Conservation (phyloP, 2,888 invertebrate species). For the Hipparchia semele region DNA sequence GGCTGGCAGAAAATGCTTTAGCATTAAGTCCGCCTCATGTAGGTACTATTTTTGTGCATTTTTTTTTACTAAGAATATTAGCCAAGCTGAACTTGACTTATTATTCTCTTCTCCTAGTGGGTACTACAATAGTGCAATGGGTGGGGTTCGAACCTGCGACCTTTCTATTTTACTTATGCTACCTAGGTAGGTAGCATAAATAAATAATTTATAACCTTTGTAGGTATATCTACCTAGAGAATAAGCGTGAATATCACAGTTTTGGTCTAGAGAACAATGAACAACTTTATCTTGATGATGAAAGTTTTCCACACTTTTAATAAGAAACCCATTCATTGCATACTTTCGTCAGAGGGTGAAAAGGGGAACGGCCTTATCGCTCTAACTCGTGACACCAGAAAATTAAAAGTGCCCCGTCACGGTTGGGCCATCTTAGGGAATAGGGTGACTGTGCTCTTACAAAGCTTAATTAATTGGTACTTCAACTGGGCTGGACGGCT, state of each 20-base stretch:
- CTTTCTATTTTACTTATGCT: no score
- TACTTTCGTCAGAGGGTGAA: conserved; percentile 59
- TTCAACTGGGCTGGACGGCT: conserved; percentile 49
- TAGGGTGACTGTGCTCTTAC: conserved; percentile 72
- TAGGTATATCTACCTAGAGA: not conserved
- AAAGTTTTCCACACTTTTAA: conserved; percentile 75
- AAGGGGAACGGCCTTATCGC: conserved; percentile 70
- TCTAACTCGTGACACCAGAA: conserved; percentile 76
- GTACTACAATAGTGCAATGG: no score
- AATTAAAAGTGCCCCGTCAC: conserved; percentile 78
- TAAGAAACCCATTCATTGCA: conserved; percentile 76
- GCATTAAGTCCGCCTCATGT: no score
- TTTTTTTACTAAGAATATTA: no score
- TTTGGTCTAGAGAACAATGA: conserved; percentile 57
- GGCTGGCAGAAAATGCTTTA: no score
- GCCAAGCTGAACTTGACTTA: no score
- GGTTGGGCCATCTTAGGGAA: conserved; percentile 70
- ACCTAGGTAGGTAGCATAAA: no score
- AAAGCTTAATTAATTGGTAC: conserved; percentile 76
- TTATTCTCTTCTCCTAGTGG: no score
- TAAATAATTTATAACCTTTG: not conserved
- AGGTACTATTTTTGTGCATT: no score
- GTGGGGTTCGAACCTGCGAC: no score
- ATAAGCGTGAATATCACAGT: conserved; percentile 42
- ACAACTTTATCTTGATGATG: conserved; percentile 63